These are phyloP conservation scores for Chrysomallon squamiferum DNA, from an alignment of 1,140 invertebrate genomes.

Conservation along the genomic window DNA sequence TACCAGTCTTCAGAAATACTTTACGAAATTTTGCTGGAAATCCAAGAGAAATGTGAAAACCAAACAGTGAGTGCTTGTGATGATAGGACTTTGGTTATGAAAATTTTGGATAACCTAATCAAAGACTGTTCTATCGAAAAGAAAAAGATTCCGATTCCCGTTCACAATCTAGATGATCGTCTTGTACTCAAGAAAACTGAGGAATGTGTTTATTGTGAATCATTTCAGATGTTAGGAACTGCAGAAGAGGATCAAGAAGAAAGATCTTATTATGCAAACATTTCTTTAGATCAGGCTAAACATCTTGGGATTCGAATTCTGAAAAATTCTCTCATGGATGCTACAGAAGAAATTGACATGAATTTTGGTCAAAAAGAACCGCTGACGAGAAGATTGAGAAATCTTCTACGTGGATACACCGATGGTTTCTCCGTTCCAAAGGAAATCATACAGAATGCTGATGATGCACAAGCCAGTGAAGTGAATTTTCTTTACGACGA, in stretches of 20 bases:
- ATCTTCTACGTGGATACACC: slow-evolving; percentile 36
- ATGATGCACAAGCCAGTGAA: slow-evolving; percentile 54
- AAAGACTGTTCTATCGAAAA: neutral
- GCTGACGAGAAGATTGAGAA: slow-evolving; percentile 36
- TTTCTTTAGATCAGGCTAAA: neutral
- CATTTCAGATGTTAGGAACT: neutral
- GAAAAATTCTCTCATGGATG: slow-evolving; percentile 22
- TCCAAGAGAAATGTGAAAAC: slow-evolving; percentile 7
- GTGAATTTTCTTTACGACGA: slow-evolving; percentile 54
- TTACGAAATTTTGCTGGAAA: slow-evolving; percentile 5
- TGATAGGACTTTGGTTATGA: slow-evolving; percentile 11
- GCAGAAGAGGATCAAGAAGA: neutral
- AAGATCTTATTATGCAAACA: neutral
- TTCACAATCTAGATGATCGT: slow-evolving; percentile 1
- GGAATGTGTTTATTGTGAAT: neutral
- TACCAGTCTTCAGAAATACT: slow-evolving; percentile 10
- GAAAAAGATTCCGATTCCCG: slow-evolving; percentile 22
- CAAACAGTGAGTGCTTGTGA: neutral
- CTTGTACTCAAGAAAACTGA: neutral
- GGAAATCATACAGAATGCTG: slow-evolving; percentile 63
- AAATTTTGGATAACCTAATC: slow-evolving; percentile 12
- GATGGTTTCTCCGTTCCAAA: slow-evolving; percentile 48
- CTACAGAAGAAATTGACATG: slow-evolving; percentile 23
- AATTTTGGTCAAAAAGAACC: slow-evolving; percentile 45
- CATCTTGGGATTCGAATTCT: slow-evolving; percentile 10